phyloP scores from a whole-genome alignment of 2,113 vertebrate genomes.

The Motacilla tschutschensis region DNA sequence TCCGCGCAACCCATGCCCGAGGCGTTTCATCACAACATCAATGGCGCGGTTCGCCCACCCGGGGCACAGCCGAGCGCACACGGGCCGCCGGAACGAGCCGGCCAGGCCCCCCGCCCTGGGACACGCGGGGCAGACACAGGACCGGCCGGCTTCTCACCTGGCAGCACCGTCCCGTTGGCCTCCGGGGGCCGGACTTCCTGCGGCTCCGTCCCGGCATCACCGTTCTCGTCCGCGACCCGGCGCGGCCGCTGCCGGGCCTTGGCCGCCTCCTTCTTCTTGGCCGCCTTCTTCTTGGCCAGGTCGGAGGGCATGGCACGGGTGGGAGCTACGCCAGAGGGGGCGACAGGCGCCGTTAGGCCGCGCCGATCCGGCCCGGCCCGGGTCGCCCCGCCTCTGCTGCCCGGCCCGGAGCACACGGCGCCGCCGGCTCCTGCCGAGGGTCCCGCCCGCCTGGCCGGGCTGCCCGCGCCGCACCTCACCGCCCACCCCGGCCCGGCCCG shows the following conservation, averaged over 20 bases:
- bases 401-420: not conserved
- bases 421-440: not conserved
- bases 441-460: not conserved
- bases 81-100: not conserved
- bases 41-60: rapidly evolving
- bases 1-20: rapidly evolving
- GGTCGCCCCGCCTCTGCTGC: not conserved
- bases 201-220: conserved; percentile 42
- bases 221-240: conserved; percentile 78
- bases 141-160: conserved; percentile 67
- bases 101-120: too few relatives aligned
- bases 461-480: not conserved
- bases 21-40: rapidly evolving
- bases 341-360: conserved; percentile 19
- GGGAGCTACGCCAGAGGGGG: not conserved
- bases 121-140: not conserved
- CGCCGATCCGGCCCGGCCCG: not conserved
- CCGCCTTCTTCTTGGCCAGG: conserved; percentile 94
- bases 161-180: conserved; percentile 73
- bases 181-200: conserved; percentile 65
- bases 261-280: conserved; percentile 95
- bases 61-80: rapidly evolving
- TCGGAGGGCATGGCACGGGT: conserved; percentile 87
- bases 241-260: conserved; percentile 87
- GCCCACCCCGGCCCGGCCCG: too few relatives aligned